Percentiles rank a stretch among this genome's conserved stretches.
phyloP scores from a whole-genome alignment of 1,140 invertebrate genomes.

The Bilobella aurantiaca region DNA sequence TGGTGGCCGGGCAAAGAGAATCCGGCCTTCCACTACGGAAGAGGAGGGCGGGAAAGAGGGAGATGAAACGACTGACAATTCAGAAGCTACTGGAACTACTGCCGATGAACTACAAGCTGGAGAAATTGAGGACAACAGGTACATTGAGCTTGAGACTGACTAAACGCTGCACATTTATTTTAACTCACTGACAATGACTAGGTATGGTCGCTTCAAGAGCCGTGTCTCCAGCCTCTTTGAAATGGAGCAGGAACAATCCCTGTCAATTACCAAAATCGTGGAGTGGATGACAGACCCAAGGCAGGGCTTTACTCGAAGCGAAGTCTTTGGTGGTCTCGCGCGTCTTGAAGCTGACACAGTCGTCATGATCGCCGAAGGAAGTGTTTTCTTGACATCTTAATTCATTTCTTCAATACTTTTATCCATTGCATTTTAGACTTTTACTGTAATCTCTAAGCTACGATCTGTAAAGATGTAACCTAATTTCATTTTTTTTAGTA shows the following conservation, averaged over 20 bases:
- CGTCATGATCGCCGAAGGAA: constrained; percentile 78
- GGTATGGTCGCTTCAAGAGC: constrained; percentile 53
- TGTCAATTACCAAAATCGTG: constrained; percentile 50
- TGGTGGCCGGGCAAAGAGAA: background rate
- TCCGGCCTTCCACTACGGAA: background rate
- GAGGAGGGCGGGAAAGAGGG: background rate
- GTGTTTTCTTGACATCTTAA: constrained; percentile 76
- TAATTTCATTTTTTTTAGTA: background rate
- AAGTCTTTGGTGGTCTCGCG: constrained; percentile 65
- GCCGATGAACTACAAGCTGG: background rate
- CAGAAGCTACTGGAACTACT: constrained; percentile 11
- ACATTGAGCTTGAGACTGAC: too few species aligned
- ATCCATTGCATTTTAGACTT: background rate
- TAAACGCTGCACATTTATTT: too few species aligned
- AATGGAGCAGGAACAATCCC: constrained; percentile 55
- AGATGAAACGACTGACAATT: too few species aligned
- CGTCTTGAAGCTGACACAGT: constrained; percentile 81
- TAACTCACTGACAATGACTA: too few species aligned
- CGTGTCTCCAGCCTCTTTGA: constrained; percentile 55
- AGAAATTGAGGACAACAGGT: constrained; percentile 38
- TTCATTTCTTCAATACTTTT: background rate
- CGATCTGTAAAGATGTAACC: too few species aligned
- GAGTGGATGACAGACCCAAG: constrained; percentile 49
- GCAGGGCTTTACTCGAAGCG: constrained; percentile 53
- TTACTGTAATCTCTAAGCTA: too few species aligned